Evolutionary conservation across 2,113 vertebrate species (phyloP), one percentile per base, ranked within the genome.

Genomic region (Dromas ardeola): DNA sequence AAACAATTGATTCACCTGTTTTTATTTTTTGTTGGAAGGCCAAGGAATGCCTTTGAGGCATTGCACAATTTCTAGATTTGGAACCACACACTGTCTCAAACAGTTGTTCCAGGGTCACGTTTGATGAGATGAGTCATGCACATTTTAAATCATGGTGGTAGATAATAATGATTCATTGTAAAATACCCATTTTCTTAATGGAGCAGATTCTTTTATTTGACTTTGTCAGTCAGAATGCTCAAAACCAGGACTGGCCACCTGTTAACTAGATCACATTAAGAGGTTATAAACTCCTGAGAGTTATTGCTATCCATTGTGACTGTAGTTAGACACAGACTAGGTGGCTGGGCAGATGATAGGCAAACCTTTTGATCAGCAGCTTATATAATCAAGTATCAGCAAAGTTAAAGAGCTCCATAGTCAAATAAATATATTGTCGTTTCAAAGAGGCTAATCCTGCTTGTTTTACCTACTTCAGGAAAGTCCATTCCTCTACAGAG

Each of bases 231-330:
- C 63, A 90, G 61, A 81, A 63, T 10, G 9, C 19, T 79, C 49
- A 42, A 66, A 77, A 17, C 17, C 20, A 63, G 26, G 76, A 38
- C 34, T 81, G 23, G 19, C 6, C 17, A 78, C 8, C 20, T 78
- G 18, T 67, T 86, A 86, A 50, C 38, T 55, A 73, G 30, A 58
- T 81, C 25, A 40, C 16, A 19, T 56, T 67, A 43, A 50, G 15
- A 65, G 34, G 11, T 63, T 79, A 65, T 65, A 76, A 88, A 67
- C 13, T 71, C 6, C 18, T 74, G 56, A 81, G 26, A 52, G 78
- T 56, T 78, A 65, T 16, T 71, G 9, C 18, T 52, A 15, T 22
- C 36, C 13, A 11, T 84, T 0, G 0, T 10, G 4, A 29, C 9
- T n/a, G 20, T 25, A 50, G 25, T 42, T 92, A 80, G 71, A 27